phyloP scores from a whole-genome alignment of 2,113 vertebrate genomes.

The Spea bombifrons region DNA sequence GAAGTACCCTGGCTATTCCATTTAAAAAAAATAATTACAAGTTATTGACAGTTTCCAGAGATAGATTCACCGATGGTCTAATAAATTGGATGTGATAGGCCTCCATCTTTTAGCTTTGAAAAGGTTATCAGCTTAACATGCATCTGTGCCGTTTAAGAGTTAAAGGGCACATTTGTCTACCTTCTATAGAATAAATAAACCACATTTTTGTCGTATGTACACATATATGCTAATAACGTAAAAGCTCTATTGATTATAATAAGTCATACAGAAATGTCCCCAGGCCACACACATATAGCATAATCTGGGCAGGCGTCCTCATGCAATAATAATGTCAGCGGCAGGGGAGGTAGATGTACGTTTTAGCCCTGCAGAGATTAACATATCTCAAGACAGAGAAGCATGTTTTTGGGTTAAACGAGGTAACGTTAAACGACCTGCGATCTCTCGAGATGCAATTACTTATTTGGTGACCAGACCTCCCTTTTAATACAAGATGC shows the following conservation, averaged over 20 bases:
- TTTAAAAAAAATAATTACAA: too few relatives aligned
- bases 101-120: too few relatives aligned
- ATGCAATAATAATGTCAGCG: not conserved
- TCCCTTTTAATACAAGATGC: constrained; percentile 28
- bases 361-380: constrained; percentile 16
- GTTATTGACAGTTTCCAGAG: too few relatives aligned
- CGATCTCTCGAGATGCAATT: constrained; percentile 32
- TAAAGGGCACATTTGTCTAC: too few relatives aligned
- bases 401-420: constrained; percentile 30
- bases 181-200: too few relatives aligned
- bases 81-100: too few relatives aligned
- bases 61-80: too few relatives aligned
- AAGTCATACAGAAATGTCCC: constrained; percentile 12
- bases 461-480: constrained; percentile 34
- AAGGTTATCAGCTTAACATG: too few relatives aligned
- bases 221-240: constrained; percentile 16
- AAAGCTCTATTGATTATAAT: not conserved
- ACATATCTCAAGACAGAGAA: constrained; percentile 11
- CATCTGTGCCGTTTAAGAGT: too few relatives aligned
- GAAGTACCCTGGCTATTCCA: too few relatives aligned
- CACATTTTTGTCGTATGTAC: too few relatives aligned
- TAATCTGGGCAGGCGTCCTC: constrained; percentile 4
- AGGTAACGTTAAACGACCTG: constrained; percentile 32
- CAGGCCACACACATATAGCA: constrained; percentile 22
- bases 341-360: not conserved